These are phyloP conservation scores for Scleropages formosus DNA, from an alignment of 2,797 vertebrate species.

Conservation along the genomic window DNA sequence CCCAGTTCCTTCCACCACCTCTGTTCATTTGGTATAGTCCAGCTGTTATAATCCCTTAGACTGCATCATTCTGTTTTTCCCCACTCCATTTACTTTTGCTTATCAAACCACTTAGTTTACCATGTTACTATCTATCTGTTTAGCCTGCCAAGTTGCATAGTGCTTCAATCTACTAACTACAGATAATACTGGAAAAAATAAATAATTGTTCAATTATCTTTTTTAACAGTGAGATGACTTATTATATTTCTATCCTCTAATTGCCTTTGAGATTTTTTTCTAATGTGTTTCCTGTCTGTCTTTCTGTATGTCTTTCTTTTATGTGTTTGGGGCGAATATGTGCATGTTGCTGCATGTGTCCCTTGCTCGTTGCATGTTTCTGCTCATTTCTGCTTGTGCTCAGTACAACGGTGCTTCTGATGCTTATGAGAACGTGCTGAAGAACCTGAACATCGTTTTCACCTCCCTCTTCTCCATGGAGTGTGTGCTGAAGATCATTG, in stretches of 20 bases:
- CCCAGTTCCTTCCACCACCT: background rate
- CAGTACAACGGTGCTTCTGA: conserved; percentile 74
- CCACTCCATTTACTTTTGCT: no score
- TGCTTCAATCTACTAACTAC: background rate
- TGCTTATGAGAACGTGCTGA: conserved; percentile 82
- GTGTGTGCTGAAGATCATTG: conserved; percentile 94
- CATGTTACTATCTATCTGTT: background rate
- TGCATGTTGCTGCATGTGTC: conserved; percentile 29
- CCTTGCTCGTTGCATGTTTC: conserved; percentile 33
- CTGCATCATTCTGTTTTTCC: background rate
- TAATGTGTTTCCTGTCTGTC: conserved; percentile 23
- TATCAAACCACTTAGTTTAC: background rate
- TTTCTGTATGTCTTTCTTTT: background rate
- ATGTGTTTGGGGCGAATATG: background rate
- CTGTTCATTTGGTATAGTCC: background rate
- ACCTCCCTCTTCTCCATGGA: conserved; percentile 95
- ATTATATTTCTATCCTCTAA: background rate
- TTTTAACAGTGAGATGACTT: background rate
- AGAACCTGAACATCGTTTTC: conserved; percentile 94
- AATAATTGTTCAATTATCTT: background rate
- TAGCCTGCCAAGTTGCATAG: background rate
- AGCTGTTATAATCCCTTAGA: no score
- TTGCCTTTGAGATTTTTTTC: background rate
- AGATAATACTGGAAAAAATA: background rate
- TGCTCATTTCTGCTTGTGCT: conserved; percentile 49